Conservation (phyloP, 2,113 vertebrate species). For the Phoxinus phoxinus region DNA sequence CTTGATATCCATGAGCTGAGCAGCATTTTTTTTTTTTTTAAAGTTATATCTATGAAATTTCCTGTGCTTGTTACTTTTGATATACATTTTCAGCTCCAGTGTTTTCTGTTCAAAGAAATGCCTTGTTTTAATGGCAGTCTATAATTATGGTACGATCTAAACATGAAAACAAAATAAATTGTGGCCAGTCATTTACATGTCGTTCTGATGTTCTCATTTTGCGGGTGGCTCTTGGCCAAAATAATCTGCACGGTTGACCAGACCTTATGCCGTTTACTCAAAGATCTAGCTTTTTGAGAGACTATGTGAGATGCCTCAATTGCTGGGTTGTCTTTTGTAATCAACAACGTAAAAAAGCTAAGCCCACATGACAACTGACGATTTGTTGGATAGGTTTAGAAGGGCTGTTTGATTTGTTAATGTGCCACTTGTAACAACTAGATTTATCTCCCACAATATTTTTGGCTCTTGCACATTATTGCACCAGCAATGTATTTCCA, state of each 20-base stretch:
- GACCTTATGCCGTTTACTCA: neutral
- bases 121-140: neutral
- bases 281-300: neutral
- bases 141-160: neutral
- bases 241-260: neutral
- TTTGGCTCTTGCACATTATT: constrained; percentile 32
- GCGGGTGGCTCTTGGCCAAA: neutral
- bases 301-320: neutral
- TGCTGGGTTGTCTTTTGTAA: neutral
- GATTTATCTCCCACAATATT: constrained; percentile 32
- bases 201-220: neutral
- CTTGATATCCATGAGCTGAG: too few species aligned
- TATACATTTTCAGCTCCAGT: neutral
- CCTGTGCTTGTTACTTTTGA: neutral
- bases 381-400: neutral
- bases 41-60: neutral
- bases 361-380: neutral
- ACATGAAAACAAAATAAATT: neutral
- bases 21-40: neutral
- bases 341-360: neutral
- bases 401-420: neutral
- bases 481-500: neutral
- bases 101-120: neutral
- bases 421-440: constrained; percentile 1
- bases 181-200: neutral